Base-by-base conservation (phyloP, 2,113 vertebrate genomes). In the Edolisoma coerulescens region DNA sequence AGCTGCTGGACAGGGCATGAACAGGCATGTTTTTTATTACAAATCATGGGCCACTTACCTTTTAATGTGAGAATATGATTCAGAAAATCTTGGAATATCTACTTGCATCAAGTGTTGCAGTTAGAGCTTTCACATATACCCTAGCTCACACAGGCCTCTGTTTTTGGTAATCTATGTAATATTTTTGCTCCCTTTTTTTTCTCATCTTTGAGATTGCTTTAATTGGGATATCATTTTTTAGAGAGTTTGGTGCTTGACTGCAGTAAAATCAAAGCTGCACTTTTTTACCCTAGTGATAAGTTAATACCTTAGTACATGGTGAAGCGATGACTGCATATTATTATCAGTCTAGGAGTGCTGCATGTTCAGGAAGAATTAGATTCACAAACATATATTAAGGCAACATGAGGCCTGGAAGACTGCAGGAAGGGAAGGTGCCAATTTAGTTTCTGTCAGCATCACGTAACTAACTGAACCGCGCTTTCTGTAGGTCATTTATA, bases 11-110 rank as follows among this genome's bases (percentile, higher is more conserved):
- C 11, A 60, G 45, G 3, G 7, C 3, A 1, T 35, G 33, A 74
- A 33, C 17, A 74, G 6, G 8, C 8, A 12, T 44, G 15, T 5
- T 60, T 4, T 44, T 74, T n/a, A 32, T 35, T 20, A 11, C 5
- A 82, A 82, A 30, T 2, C 3, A 5, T 45, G 3, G 2, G 7
- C 11, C 11, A 32, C 0, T 1, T 50, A 56, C 2, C 11, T 42
- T 82, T 75, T 79, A 82, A 54, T n/a, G 6, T 32, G 8, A 75
- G 21, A 45, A 26, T 73, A 41, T n/a, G 12, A 41, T 18, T 83
- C n/a, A 60, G 41, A 28, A 90, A 65, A 53, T 53, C 22, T 78
- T 73, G 44, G 21, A 89, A 64, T 56, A 64, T 16, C 21, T 79
- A 14, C 21, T 39, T 56, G 32, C 42, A 76, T 37, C 41, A 28